Evolutionary conservation across 64 coral and sea anemone species (phyloP).

Genomic region (Dendrophyllia cribrosa): DNA sequence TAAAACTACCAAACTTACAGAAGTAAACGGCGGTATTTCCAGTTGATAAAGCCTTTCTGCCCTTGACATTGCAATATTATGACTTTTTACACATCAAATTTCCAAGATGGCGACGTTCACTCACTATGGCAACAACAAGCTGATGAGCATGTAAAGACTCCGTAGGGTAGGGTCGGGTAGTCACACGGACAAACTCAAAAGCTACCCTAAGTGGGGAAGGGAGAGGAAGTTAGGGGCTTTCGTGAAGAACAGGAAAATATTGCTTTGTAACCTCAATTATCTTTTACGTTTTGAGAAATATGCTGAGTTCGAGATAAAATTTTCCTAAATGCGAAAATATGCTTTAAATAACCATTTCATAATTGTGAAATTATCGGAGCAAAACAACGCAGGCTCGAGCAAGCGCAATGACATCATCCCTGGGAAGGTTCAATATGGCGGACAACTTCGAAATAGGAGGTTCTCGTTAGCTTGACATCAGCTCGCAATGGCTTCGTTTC

Average conservation of each 20-base stretch:
- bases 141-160: neutral
- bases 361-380: neutral
- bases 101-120: neutral
- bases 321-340: no score
- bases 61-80: slow-evolving; percentile 2
- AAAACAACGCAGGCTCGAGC: slow-evolving; percentile 39
- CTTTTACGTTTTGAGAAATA: neutral
- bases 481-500: slow-evolving; percentile 43
- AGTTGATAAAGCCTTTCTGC: slow-evolving; percentile 82
- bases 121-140: slow-evolving; percentile 43
- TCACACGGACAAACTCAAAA: no score
- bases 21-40: slow-evolving; percentile 82
- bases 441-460: neutral
- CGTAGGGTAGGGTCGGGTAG: neutral
- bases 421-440: slow-evolving; percentile 4
- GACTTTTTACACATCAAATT: neutral
- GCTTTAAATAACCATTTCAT: slow-evolving; percentile 14
- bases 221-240: neutral
- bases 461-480: neutral
- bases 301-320: neutral
- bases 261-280: neutral
- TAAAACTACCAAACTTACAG: slow-evolving; percentile 61
- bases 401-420: slow-evolving; percentile 44
- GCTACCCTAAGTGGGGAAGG: neutral
- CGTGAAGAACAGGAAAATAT: neutral